Evolutionary conservation across 2,797 vertebrate species (phyloP), one percentile per base, ranked within the genome.

Genomic region (Falco rusticolus): DNA sequence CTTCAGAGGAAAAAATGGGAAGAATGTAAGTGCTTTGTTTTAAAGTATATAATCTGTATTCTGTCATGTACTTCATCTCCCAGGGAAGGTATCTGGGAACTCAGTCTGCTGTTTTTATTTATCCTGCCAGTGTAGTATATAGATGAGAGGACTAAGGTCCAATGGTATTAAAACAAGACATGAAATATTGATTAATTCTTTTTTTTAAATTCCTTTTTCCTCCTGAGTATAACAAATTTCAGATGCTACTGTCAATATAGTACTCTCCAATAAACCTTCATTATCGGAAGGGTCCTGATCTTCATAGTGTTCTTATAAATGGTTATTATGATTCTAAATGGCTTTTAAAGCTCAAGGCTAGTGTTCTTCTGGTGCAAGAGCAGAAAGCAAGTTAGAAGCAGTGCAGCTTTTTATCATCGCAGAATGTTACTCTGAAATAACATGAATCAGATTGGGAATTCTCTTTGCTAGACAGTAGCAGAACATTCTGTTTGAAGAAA

Each of bases 161-260:
- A 96, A 64, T 92, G 75, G 88, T 97, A 92, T 97, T 98, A 97
- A 98, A 98, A 97, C 78, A 97, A 97, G 96, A 96, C 96, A 95
- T 96, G 93, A 97, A 97, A 96, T 97, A 98, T 97, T 97, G 97
- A 98, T 97, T 96, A 97, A 97, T 92, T 96, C 88, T 94, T 95
- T 90, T 90, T 96, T 87, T 17, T 8, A 91, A 97, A 97, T 90
- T 97, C 79, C 13, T 41, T 94, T 97, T 97, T 96, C 85, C 96
- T 97, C 92, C 90, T 72, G 92, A 97, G 88, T 94, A 78, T 84
- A 94, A 94, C 76, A 95, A 90, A 96, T 96, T 97, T 97, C 89
- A 97, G 89, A 96, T 83, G 71, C 80, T 84, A 34, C 84, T 96
- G 96, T 94, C 96, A 97, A 97, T 97, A 96, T 19, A 85, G 43